phyloP scores from a whole-genome alignment of 2,113 vertebrate species.

The Corythoichthys haematopterus region DNA sequence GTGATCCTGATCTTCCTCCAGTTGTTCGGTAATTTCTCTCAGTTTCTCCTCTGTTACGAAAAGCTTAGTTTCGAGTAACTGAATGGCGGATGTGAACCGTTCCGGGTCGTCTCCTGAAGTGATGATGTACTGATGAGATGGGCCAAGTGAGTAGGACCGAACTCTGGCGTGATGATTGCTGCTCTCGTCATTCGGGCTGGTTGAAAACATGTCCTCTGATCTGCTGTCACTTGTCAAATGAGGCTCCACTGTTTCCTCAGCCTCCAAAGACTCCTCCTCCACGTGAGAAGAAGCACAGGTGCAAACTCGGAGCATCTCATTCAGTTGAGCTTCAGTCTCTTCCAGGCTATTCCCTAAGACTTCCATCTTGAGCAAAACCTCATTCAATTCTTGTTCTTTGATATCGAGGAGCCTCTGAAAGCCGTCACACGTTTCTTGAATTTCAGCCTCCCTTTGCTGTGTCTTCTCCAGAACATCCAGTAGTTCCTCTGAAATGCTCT shows the following conservation, averaged over 20 bases:
- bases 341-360: constrained; percentile 80
- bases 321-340: constrained; percentile 77
- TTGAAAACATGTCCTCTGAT: constrained; percentile 51
- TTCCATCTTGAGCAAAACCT: constrained; percentile 82
- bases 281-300: constrained; percentile 20
- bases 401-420: constrained; percentile 75
- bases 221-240: constrained; percentile 14
- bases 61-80: constrained; percentile 85
- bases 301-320: constrained; percentile 43
- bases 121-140: constrained; percentile 52
- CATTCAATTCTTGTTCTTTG: constrained; percentile 83
- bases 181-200: constrained; percentile 59
- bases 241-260: constrained; percentile 27
- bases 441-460: constrained; percentile 76
- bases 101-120: constrained; percentile 66
- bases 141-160: constrained; percentile 63
- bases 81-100: constrained; percentile 82
- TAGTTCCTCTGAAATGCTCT: constrained; percentile 75
- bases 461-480: constrained; percentile 70
- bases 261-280: constrained; percentile 46
- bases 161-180: constrained; percentile 48
- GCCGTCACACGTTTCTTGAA: constrained; percentile 73
- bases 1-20: constrained; percentile 80
- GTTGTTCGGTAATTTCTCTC: constrained; percentile 78
- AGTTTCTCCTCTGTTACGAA: constrained; percentile 87